These are phyloP conservation scores for Coptodon bakossiorum DNA, from an alignment of 2,113 vertebrate species.

Conservation along the genomic window DNA sequence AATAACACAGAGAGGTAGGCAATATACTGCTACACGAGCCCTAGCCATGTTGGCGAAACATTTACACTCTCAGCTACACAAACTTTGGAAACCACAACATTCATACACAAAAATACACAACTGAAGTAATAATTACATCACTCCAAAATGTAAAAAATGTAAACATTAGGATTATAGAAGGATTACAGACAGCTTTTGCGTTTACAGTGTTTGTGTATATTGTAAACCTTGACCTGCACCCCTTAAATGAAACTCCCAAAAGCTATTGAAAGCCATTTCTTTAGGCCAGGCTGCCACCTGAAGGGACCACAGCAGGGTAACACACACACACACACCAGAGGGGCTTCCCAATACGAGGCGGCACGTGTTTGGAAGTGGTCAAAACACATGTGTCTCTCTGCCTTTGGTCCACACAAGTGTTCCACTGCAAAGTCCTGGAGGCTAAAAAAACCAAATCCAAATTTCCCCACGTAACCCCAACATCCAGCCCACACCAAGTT, in stretches of 20 bases:
- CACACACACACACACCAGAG: neutral
- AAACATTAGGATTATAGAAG: neutral
- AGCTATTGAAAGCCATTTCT: neutral
- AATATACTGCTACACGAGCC: neutral
- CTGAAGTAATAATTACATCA: neutral
- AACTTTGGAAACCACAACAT: neutral
- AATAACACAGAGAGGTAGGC: neutral
- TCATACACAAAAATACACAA: neutral
- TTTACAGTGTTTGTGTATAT: neutral
- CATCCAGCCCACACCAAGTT: neutral
- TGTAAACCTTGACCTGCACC: neutral
- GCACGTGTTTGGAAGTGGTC: slow-evolving; percentile 37
- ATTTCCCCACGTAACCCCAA: neutral
- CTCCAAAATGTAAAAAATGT: neutral
- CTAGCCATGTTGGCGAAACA: neutral
- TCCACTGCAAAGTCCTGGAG: slow-evolving; percentile 14
- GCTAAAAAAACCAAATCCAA: neutral
- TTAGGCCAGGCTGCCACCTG: neutral
- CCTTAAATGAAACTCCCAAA: neutral
- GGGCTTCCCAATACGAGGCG: neutral
- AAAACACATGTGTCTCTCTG: slow-evolving; percentile 12
- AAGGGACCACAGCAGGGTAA: neutral
- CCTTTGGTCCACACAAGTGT: slow-evolving; percentile 16
- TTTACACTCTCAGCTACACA: neutral
- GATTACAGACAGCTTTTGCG: neutral